Percentiles rank a stretch among this genome's conserved stretches.
These are phyloP conservation scores for Marcusenius ussheri DNA, from an alignment of 2,113 vertebrate species.

Conservation along the genomic window DNA sequence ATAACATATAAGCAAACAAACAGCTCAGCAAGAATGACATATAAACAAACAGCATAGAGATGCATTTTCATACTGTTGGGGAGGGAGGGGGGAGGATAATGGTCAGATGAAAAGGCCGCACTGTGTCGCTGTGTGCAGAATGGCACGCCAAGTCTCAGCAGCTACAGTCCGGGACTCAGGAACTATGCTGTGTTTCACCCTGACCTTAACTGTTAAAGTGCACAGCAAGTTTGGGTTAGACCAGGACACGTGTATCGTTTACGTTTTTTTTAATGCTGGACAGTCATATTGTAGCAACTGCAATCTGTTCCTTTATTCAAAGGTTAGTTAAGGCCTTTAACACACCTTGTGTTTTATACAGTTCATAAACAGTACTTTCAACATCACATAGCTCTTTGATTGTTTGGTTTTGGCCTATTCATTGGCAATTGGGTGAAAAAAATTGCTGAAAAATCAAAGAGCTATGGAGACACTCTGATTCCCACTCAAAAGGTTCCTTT, in stretches of 20 bases:
- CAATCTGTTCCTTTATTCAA: not conserved
- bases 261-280: not conserved
- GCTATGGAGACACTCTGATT: not conserved
- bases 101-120: not conserved
- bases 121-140: not conserved
- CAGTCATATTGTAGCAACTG: not conserved
- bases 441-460: not conserved
- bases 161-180: not conserved
- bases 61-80: not conserved
- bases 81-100: not conserved
- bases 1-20: not conserved
- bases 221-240: not conserved
- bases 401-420: not conserved
- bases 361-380: not conserved
- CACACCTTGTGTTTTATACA: not conserved
- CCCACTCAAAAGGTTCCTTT: not conserved
- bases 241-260: not conserved
- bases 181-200: not conserved
- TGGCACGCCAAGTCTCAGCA: not conserved
- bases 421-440: not conserved
- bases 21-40: not conserved
- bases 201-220: not conserved
- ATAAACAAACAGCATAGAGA: not conserved
- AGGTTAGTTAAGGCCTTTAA: not conserved
- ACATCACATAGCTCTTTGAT: not conserved